Conservation (phyloP, 2,113 vertebrate species). For the Python bivittatus region DNA sequence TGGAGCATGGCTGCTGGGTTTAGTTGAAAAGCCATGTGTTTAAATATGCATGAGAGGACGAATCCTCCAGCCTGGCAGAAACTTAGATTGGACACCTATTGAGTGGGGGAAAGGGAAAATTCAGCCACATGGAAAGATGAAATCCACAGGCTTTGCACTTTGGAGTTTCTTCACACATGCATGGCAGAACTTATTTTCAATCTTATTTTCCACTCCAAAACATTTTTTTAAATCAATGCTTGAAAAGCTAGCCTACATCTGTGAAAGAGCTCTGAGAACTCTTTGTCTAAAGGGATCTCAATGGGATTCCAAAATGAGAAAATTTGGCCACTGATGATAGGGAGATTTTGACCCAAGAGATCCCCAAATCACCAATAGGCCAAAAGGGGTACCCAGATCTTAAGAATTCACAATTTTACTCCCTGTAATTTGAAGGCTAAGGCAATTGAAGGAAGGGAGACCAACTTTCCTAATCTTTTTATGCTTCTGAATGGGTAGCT, state of each 20-base stretch:
- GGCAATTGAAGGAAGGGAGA: no score
- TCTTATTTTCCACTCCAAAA: neutral
- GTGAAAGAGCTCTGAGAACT: neutral
- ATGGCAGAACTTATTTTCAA: no score
- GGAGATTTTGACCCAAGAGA: neutral
- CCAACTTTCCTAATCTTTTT: neutral
- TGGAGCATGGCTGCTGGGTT: neutral
- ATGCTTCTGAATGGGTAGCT: neutral
- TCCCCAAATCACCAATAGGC: neutral
- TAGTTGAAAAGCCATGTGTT: neutral
- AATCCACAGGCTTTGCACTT: neutral
- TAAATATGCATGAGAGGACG: neutral
- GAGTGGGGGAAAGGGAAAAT: neutral
- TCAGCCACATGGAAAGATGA: neutral
- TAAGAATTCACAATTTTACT: neutral
- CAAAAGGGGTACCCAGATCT: neutral
- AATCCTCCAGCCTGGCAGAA: neutral
- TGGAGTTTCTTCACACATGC: neutral
- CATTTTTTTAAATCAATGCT: neutral
- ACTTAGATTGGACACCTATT: neutral
- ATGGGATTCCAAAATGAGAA: neutral
- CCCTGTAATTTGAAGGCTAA: neutral
- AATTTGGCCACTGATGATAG: neutral
- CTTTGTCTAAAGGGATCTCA: neutral
- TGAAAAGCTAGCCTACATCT: neutral